Evolutionary conservation across 2,113 vertebrate species (phyloP), one percentile per base, ranked within the genome.

Genomic region (Embiotoca jacksoni): DNA sequence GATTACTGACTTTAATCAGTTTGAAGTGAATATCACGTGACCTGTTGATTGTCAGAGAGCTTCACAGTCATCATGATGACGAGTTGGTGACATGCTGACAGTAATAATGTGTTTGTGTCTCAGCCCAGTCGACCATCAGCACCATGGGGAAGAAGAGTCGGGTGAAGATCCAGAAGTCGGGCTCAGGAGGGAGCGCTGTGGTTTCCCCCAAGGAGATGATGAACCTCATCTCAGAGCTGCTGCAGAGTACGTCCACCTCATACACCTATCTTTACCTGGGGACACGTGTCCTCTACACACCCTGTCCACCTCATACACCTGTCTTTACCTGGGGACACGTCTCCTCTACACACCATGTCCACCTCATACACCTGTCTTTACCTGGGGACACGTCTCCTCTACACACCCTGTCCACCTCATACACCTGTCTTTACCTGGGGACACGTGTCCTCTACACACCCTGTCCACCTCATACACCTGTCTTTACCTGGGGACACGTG

Each of bases 71-170:
- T 41, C 15, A 2, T 1, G 50, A 6, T 35, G 32, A 5, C 33
- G 37, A 16, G 6, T 35, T 36, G 10, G 15, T 55, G 3, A 57
- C 33, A 50, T 50, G 7, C 31, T 39, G 16, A 58, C 50, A 5
- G 10, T 52, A 14, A 32, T n/a, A 15, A n/a, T 56, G 53, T 0
- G 72, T 1, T 88, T 15, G 67, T 49, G 31, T 30, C 13, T 57
- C 91, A 47, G 91, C 86, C 31, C 78, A 94, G 95, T 84, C 82
- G 56, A 72, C 75, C 53, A 65, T 62, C 59, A 75, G 80, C 89
- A 96, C 93, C 92, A 99, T 99, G 98, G 98, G 98, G 88, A 99
- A 99, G 93, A 99, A 99, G 93, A 99, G 98, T 93, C 88, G 98
- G 91, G 97, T 98, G 0, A 99, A 99, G 96, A 99, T 96, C 52